Percentiles rank a stretch among this genome's conserved stretches.
These are phyloP conservation scores for Osmoderma eremita DNA, from an alignment of 2,888 invertebrate species.

Conservation along the genomic window DNA sequence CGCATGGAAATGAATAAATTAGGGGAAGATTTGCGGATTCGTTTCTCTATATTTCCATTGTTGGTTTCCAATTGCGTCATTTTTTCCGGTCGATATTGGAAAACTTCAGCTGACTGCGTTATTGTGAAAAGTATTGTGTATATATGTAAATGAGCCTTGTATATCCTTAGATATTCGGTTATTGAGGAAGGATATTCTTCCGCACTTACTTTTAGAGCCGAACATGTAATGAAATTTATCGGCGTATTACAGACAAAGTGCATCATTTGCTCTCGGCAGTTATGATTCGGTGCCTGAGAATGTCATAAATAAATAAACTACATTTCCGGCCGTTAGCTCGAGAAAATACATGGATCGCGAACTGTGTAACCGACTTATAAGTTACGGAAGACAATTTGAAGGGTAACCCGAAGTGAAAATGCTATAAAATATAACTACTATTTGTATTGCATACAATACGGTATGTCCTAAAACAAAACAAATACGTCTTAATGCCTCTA, in stretches of 20 bases:
- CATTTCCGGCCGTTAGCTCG: conserved; percentile 20
- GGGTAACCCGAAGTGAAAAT: not conserved
- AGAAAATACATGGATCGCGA: conserved; percentile 1
- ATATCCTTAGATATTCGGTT: not conserved
- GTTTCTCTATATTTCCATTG: no score
- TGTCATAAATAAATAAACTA: conserved; percentile 20
- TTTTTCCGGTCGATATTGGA: no score
- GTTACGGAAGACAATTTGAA: conserved; percentile 3
- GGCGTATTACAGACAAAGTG: conserved; percentile 15
- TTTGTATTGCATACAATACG: no score
- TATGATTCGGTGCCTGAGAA: conserved; percentile 12
- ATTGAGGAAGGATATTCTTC: not conserved
- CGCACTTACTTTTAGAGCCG: conserved; percentile 3
- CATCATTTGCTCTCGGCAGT: conserved; percentile 9
- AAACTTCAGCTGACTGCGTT: not conserved
- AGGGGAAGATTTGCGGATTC: no score
- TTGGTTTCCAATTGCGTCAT: no score
- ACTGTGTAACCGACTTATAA: not conserved
- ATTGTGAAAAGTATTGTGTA: conserved; percentile 4
- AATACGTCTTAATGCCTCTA: no score
- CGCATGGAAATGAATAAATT: no score
- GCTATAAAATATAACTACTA: no score
- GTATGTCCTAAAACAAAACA: no score
- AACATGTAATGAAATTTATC: conserved; percentile 27
- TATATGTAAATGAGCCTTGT: not conserved